These are phyloP conservation scores for Scomber colias DNA, from an alignment of 2,113 vertebrate species.

Conservation along the genomic window DNA sequence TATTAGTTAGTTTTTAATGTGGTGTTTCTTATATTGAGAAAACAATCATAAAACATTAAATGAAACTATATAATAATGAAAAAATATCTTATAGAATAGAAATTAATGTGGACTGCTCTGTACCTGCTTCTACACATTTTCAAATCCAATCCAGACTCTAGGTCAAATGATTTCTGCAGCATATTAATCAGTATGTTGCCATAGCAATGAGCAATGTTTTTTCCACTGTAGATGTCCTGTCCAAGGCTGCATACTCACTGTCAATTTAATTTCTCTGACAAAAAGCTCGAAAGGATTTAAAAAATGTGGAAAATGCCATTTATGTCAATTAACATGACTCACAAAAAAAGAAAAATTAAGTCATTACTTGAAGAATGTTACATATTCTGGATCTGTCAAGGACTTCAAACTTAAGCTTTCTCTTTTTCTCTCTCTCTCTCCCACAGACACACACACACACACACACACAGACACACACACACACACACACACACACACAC, in stretches of 20 bases:
- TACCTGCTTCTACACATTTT: constrained; percentile 19
- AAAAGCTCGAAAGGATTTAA: not conserved
- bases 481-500: constrained; percentile 4
- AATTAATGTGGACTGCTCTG: not conserved
- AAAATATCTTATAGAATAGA: not conserved
- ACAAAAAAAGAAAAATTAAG: not conserved
- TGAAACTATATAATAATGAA: not conserved
- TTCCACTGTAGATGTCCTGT: not conserved
- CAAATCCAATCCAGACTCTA: constrained; percentile 34
- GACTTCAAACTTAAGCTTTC: not conserved
- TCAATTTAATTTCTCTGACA: not conserved
- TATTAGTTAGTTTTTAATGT: not conserved
- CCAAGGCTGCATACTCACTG: constrained; percentile 18
- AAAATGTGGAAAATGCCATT: too few relatives aligned
- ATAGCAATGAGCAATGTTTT: constrained; percentile 17
- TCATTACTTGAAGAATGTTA: not conserved
- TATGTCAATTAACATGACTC: too few relatives aligned
- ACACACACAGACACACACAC: not conserved
- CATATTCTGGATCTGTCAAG: not conserved
- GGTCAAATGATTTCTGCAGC: constrained; percentile 47
- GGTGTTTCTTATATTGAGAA: too few relatives aligned
- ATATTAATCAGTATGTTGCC: constrained; percentile 41
- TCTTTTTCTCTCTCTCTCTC: not conserved
- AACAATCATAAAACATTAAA: too few relatives aligned
- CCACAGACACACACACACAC: not conserved